Percentiles rank a stretch among this genome's conserved stretches.
phyloP scores from a whole-genome alignment of 2,113 vertebrate species.

The Chamaea fasciata region DNA sequence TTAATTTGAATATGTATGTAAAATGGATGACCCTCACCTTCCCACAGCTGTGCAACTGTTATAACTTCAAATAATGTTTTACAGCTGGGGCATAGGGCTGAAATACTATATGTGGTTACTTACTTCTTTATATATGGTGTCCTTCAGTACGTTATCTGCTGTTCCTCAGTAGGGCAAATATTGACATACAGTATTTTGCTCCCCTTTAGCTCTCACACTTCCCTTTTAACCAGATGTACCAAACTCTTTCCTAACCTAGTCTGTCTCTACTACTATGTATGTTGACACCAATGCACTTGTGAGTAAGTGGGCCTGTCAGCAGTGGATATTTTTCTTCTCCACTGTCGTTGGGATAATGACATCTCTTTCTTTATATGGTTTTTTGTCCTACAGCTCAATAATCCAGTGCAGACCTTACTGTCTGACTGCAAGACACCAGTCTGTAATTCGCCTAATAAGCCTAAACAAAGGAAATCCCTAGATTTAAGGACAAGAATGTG shows the following conservation, averaged over 20 bases:
- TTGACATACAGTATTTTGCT: slow-evolving; percentile 59
- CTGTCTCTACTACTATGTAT: slow-evolving; percentile 47
- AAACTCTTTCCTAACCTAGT: slow-evolving; percentile 54
- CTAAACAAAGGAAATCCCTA: slow-evolving; percentile 70
- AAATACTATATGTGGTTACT: slow-evolving; percentile 66
- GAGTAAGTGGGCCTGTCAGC: slow-evolving; percentile 69
- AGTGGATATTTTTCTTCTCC: slow-evolving; percentile 60
- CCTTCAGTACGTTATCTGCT: slow-evolving; percentile 67
- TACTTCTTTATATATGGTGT: slow-evolving; percentile 38
- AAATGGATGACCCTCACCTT: slow-evolving; percentile 60
- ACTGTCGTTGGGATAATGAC: slow-evolving; percentile 68
- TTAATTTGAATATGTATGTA: slow-evolving; percentile 72
- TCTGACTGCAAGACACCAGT: slow-evolving; percentile 54
- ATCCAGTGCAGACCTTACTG: slow-evolving; percentile 57
- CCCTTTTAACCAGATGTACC: slow-evolving; percentile 64
- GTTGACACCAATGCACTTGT: slow-evolving; percentile 60
- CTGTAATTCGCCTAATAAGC: slow-evolving; percentile 56
- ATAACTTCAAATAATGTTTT: slow-evolving; percentile 71
- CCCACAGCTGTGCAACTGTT: slow-evolving; percentile 57
- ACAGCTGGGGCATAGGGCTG: slow-evolving; percentile 67
- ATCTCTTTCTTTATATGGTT: slow-evolving; percentile 69
- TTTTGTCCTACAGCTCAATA: slow-evolving; percentile 56
- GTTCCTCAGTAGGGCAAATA: slow-evolving; percentile 64
- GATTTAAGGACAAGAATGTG: slow-evolving; percentile 53
- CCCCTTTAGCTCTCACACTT: slow-evolving; percentile 54